A percentile compares a stretch with the other conserved stretches of the same genome.
Conservation (phyloP, 2,888 invertebrate species). For the Yponomeuta cagnagella region DNA sequence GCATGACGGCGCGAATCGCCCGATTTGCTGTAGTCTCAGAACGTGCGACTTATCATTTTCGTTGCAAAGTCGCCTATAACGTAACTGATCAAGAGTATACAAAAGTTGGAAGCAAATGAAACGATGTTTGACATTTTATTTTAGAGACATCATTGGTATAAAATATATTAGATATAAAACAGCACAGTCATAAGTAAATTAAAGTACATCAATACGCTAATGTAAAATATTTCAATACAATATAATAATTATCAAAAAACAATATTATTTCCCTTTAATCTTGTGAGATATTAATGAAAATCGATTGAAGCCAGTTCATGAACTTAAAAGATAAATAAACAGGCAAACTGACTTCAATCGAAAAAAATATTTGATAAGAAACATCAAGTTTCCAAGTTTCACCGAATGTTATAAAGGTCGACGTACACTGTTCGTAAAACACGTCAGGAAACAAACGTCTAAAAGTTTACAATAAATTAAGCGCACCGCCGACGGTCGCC, state of each 20-base stretch:
- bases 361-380: not conserved
- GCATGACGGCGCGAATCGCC: no score
- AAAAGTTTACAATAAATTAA: not conserved
- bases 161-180: conserved; percentile 76
- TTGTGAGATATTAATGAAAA: not conserved
- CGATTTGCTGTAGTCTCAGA: no score
- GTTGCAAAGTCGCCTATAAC: no score
- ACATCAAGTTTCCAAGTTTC: not conserved
- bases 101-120: not conserved
- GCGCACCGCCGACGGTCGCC: no score
- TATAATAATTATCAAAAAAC: conserved; percentile 28
- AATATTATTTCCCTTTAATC: conserved; percentile 14
- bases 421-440: not conserved
- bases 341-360: not conserved
- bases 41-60: no score
- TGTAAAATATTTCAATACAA: conserved; percentile 48
- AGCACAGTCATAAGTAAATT: conserved; percentile 69
- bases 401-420: not conserved
- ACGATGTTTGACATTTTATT: conserved; percentile 65
- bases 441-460: conserved; percentile 19
- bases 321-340: not conserved
- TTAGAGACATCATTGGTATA: conserved; percentile 71
- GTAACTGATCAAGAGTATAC: not conserved
- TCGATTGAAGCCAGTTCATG: not conserved
- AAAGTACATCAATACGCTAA: conserved; percentile 54